Evolutionary conservation across 2,113 vertebrate species (phyloP).

Genomic region (Gymnogyps californianus): DNA sequence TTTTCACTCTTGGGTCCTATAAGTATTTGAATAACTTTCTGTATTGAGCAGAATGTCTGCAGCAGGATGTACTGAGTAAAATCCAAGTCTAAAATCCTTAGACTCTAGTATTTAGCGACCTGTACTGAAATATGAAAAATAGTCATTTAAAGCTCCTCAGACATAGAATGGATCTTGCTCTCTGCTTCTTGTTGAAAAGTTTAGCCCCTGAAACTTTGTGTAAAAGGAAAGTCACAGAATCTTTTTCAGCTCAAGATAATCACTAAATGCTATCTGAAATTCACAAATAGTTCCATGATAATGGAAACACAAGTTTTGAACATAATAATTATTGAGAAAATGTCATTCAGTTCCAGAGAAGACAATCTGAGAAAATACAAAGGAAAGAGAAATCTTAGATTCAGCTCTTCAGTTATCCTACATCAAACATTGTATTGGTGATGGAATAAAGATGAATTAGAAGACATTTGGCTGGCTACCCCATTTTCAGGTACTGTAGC

Average conservation of each 20-base stretch:
- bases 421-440: background rate
- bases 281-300: background rate
- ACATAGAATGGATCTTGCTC: background rate
- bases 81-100: background rate
- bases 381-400: background rate
- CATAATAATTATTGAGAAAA: background rate
- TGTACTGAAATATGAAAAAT: background rate
- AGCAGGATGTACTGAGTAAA: background rate
- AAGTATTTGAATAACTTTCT: background rate
- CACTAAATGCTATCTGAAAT: background rate
- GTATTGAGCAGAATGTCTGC: background rate
- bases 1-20: background rate
- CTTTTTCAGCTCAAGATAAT: background rate
- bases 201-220: background rate
- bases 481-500: background rate
- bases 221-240: background rate
- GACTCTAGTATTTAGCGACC: background rate
- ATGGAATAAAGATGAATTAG: background rate
- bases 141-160: background rate
- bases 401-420: background rate
- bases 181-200: background rate
- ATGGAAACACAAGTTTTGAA: background rate
- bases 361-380: background rate
- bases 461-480: background rate
- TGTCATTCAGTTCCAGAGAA: background rate